Base-by-base conservation (phyloP, 2,797 vertebrate genomes). In the Moxostoma hubbsi region DNA sequence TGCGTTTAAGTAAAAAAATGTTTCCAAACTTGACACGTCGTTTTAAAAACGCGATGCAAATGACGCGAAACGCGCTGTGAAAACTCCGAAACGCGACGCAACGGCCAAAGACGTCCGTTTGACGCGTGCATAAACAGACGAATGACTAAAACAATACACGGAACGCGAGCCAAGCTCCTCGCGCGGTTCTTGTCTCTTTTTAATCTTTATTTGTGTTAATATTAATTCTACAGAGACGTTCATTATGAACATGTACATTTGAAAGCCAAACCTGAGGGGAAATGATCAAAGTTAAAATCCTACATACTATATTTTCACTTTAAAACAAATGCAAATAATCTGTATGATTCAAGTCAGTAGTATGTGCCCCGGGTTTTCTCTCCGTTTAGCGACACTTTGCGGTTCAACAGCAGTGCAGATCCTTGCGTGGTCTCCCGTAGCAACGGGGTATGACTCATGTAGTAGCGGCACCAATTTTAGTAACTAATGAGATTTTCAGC, bases 361-460 rank as follows among this genome's bases (percentile, higher is more conserved):
- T 54, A 8, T 16, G 70, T 72, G 70, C 55, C 54, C 24, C 24
- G 24, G 24, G 24, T 3, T 24, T 53, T 49, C 58, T 63, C 47
- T 63, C 46, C 5, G 24, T 46, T 73, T 73, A 11, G 51, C n/a
- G n/a, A 24, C 24, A 24, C 24, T 24, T 24, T 24, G 24, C 24
- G 24, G 24, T 24, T 24, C 24, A 24, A 3, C 24, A 24, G 66
- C 65, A 58, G 50, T 45, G 66, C 51, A 7, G 50, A 65, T 55
- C 16, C 80, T 51, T 85, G 77, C 55, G 82, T 55, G 84, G 88
- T 92, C 92, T 92, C 84, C 92, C 92, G 80, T 92, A 92, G 90
- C 91, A 92, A 94, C 91, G 46, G 85, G 86, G 83, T 75, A 81
- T 91, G 92, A 92, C 87, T 93, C 92, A 89, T 68, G 82, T 81